Evolutionary conservation across 2,797 vertebrate species (phyloP), one percentile per base, ranked within the genome.

Genomic region (Amazona finschi): DNA sequence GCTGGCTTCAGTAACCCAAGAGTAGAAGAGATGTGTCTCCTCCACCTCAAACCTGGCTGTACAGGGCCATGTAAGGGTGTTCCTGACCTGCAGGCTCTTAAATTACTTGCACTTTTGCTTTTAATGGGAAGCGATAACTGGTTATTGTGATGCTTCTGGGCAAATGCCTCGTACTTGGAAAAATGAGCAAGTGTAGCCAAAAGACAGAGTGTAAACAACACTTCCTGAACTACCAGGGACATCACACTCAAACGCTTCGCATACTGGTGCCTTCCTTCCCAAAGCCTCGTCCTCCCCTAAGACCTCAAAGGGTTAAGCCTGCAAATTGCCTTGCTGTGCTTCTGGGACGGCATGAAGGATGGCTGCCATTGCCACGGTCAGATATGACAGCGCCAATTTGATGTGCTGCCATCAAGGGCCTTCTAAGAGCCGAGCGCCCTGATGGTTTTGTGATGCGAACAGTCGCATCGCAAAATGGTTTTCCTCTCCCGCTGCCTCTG

Each of bases 371-470:
- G 98, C 98, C 98, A 97, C 98, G 98, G 98, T 99, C 98, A 99
- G 98, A 98, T 97, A 98, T 98, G 98, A 99, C 98, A 97, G 98
- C 97, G 98, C 98, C 98, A 98, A 99, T 99, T 98, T 98, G 98
- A 99, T 98, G 98, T 97, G 98, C 98, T 98, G 98, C 98, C 98
- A 98, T 98, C 98, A 98, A 98, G 98, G 98, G 98, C 98, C 98
- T 98, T 98, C 97, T 97, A 97, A 98, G 98, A 98, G 98, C 98
- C 97, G 98, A 97, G 97, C 96, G 97, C 99, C 99, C 99, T 99
- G 99, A 99, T 99, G 99, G 98, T 98, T 99, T 99, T 98, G 98
- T 98, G 99, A 99, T 99, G 99, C 98, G 98, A 99, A 99, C 98
- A 99, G 98, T 99, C 98, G 98, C 98, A 98, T 98, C 97, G 98